These are phyloP conservation scores for Campoplex capitator DNA, from an alignment of 2,888 invertebrate genomes.

Conservation along the genomic window DNA sequence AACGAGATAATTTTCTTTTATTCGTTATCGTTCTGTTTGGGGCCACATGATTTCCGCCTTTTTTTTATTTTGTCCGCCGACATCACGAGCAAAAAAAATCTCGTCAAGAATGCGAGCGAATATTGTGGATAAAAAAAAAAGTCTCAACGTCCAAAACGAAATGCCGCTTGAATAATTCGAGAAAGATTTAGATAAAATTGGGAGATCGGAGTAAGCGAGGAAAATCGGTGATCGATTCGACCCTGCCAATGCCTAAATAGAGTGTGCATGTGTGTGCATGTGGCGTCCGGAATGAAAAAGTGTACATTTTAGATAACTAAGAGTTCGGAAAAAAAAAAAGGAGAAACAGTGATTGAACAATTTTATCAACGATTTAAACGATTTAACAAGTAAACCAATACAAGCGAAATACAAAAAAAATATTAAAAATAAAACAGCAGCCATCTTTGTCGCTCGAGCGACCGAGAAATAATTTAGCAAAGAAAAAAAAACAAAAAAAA, in stretches of 20 bases:
- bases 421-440: neutral
- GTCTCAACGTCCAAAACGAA: conserved; percentile 15
- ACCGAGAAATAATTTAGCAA: conserved; percentile 40
- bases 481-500: conserved; percentile 44
- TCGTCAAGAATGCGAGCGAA: neutral
- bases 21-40: neutral
- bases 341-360: conserved; percentile 58
- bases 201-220: conserved; percentile 8
- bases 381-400: conserved; percentile 26
- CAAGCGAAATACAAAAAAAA: conserved; percentile 12
- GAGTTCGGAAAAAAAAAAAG: conserved; percentile 34
- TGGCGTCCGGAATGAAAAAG: conserved; percentile 20
- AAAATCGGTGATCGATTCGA: conserved; percentile 51
- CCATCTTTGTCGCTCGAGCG: conserved; percentile 41
- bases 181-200: neutral
- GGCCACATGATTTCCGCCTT: neutral
- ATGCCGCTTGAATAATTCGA: neutral
- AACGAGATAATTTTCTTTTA: neutral
- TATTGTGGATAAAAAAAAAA: neutral
- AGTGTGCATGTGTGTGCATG: conserved; percentile 40
- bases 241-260: conserved; percentile 66
- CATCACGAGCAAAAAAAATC: neutral
- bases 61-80: neutral
- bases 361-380: conserved; percentile 59
- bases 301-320: conserved; percentile 61